phyloP scores from a whole-genome alignment of 2,797 vertebrate genomes.

The Dipus sagitta region DNA sequence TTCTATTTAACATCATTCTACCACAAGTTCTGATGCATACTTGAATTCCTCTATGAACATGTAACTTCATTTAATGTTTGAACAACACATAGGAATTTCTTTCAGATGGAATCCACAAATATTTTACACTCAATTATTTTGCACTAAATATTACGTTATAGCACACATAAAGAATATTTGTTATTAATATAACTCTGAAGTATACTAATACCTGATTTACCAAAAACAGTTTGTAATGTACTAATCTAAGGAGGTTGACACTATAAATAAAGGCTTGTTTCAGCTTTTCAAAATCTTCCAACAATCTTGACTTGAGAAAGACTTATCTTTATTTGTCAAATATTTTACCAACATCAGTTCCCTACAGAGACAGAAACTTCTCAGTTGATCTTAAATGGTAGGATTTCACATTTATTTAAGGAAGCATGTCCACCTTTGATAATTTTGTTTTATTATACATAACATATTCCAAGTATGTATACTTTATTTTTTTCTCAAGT shows the following conservation, averaged over 20 bases:
- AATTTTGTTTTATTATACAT: not conserved
- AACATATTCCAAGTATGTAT: not conserved
- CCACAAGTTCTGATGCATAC: not conserved
- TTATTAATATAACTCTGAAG: not conserved
- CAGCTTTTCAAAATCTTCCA: not conserved
- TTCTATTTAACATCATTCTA: not conserved
- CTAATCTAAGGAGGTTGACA: not conserved
- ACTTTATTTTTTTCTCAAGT: not conserved
- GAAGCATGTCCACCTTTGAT: not conserved
- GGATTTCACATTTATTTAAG: not conserved
- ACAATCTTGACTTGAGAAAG: not conserved
- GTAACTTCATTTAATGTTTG: not conserved
- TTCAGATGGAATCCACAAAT: conserved; percentile 6
- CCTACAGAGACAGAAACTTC: not conserved
- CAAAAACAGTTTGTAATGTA: not conserved
- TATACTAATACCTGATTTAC: not conserved
- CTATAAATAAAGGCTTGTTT: not conserved
- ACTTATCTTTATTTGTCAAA: not conserved
- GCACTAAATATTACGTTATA: not conserved
- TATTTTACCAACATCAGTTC: not conserved
- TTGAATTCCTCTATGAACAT: conserved; percentile 10
- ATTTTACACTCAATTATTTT: not conserved
- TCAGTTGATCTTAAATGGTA: not conserved
- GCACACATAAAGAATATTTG: not conserved
- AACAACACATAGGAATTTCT: conserved; percentile 34